Evolutionary conservation across 2,888 invertebrate species (phyloP).

Genomic region (Eristalinus sepulchralis): DNA sequence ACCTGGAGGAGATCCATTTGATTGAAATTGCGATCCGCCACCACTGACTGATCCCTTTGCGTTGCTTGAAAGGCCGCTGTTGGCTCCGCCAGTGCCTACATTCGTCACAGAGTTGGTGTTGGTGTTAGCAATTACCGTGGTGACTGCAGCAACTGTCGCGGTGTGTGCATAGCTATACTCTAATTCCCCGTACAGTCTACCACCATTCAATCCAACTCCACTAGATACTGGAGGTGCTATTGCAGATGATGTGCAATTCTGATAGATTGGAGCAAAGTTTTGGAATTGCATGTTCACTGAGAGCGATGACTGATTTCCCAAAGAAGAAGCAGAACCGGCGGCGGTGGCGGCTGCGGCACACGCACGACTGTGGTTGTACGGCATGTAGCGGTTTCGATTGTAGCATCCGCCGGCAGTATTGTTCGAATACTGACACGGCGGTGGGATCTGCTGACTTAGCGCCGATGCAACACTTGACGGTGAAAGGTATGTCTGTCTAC

Average conservation of each 20-base stretch:
- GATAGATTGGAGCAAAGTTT: slow-evolving; percentile 75
- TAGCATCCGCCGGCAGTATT: slow-evolving; percentile 73
- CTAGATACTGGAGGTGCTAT: slow-evolving; percentile 15
- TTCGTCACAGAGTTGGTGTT: slow-evolving; percentile 5
- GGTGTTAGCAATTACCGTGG: slow-evolving; percentile 9
- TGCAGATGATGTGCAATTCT: slow-evolving; percentile 67
- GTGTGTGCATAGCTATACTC: slow-evolving; percentile 65
- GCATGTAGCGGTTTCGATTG: slow-evolving; percentile 79
- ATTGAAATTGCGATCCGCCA: slow-evolving; percentile 32
- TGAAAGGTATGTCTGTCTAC: slow-evolving; percentile 29
- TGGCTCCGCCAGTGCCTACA: background rate
- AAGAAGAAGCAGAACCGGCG: slow-evolving; percentile 67
- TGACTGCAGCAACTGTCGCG: slow-evolving; percentile 44
- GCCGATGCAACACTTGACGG: slow-evolving; percentile 16
- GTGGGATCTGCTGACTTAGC: slow-evolving; percentile 38
- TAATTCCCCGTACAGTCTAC: slow-evolving; percentile 34
- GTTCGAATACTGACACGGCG: slow-evolving; percentile 74
- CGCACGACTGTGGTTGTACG: slow-evolving; percentile 77
- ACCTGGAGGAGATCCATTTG: slow-evolving; percentile 66
- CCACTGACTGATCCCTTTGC: slow-evolving; percentile 21
- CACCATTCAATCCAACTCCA: background rate
- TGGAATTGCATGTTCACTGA: slow-evolving; percentile 70
- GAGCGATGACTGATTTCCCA: slow-evolving; percentile 39
- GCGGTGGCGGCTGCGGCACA: slow-evolving; percentile 73
- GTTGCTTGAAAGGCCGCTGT: background rate